A percentile compares a stretch with the other conserved stretches of the same genome.
These are phyloP conservation scores for Cephus rjabovi DNA, from an alignment of 2,888 invertebrate species.

Conservation along the genomic window DNA sequence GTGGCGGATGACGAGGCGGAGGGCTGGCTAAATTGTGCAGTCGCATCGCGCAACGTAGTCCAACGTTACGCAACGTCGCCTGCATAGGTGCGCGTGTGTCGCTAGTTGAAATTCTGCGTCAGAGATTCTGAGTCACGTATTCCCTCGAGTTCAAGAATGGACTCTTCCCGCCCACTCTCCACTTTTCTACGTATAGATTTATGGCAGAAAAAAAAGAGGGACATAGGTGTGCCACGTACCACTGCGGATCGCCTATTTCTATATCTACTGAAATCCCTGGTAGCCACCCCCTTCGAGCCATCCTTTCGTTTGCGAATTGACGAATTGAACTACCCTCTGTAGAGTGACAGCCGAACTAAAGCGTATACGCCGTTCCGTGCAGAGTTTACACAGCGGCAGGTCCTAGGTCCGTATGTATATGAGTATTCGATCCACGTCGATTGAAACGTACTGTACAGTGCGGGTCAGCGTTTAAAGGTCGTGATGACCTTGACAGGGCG, in stretches of 20 bases:
- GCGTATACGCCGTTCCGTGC: background rate
- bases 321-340: background rate
- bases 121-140: background rate
- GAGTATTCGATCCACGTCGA: background rate
- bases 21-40: background rate
- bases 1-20: background rate
- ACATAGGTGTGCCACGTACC: background rate
- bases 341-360: background rate
- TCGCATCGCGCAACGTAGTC: background rate
- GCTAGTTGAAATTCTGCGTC: background rate
- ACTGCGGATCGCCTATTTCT: background rate
- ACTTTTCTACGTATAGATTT: too few relatives aligned
- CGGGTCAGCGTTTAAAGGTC: constrained; percentile 35
- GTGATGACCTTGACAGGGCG: constrained; percentile 32
- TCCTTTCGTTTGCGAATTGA: background rate
- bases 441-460: background rate
- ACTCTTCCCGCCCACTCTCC: background rate
- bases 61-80: background rate
- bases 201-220: background rate
- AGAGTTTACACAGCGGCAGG: background rate
- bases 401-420: background rate
- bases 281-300: background rate
- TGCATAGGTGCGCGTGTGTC: background rate
- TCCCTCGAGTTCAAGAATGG: background rate
- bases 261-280: background rate